A percentile compares a stretch with the other conserved stretches of the same genome.
phyloP scores from a whole-genome alignment of 2,797 vertebrate genomes.

The Mustela erminea region DNA sequence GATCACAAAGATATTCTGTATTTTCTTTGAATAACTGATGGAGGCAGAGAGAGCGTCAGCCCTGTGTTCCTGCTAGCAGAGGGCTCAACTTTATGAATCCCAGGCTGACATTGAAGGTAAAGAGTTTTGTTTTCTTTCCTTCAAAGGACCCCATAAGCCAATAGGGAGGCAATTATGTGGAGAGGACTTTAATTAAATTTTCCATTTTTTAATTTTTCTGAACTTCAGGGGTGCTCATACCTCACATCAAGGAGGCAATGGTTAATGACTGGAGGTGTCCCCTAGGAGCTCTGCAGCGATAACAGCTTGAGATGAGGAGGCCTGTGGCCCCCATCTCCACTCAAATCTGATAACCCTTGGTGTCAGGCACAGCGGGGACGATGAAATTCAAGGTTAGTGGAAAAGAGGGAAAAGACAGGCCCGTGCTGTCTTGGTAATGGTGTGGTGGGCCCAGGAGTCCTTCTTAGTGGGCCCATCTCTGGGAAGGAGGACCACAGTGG shows the following conservation, averaged over 20 bases:
- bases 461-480: not conserved
- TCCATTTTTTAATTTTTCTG: slow-evolving; percentile 84
- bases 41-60: slow-evolving; percentile 22
- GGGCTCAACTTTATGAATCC: slow-evolving; percentile 66
- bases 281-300: not conserved
- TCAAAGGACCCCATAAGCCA: slow-evolving; percentile 68
- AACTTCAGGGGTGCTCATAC: slow-evolving; percentile 86
- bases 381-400: not conserved
- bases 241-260: slow-evolving; percentile 40
- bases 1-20: not conserved
- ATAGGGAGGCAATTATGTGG: slow-evolving; percentile 83
- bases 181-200: slow-evolving; percentile 86
- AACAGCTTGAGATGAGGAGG: slow-evolving; percentile 49
- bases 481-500: not conserved
- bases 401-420: not conserved
- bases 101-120: slow-evolving; percentile 69
- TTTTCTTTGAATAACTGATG: not conserved
- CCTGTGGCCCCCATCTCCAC: not conserved
- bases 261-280: slow-evolving; percentile 50
- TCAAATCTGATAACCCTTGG: not conserved
- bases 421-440: accelerated
- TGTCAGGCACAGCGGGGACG: not conserved
- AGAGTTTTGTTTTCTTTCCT: slow-evolving; percentile 73
- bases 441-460: not conserved
- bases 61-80: slow-evolving; percentile 64